Base-by-base conservation (phyloP, 1,140 invertebrate species). In the Acromyrmex heyeri region DNA sequence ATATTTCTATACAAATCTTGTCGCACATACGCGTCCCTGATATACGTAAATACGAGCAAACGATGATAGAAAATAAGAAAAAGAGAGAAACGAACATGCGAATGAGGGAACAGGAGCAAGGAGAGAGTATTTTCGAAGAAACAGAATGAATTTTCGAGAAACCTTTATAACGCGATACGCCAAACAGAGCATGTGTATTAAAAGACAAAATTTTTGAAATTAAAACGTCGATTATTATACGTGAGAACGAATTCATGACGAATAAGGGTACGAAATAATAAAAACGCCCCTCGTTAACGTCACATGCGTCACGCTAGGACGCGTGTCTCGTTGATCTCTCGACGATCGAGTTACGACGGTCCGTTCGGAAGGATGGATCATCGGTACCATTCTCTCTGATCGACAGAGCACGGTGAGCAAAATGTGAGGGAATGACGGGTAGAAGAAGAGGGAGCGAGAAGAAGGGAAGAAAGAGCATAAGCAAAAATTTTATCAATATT, bases 401-500 rank as follows among this genome's bases (percentile, higher is more conserved):
- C 73, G 65, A 50, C 69, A 59, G 55, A 16, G 53, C 21, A 6
- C 53, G 48, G 78, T 30, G 62, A 86, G 73, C 57, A 53, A 57
- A 48, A 73, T 61, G 61, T 61, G 61, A 88, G 69, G 86, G 85
- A 61, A 21, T 65, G 38, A 38, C n/a, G 34, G 72, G 27, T 50
- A 55, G 50, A 21, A 62, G n/a, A 27, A 57, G 59, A 73, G 85
- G 57, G 77, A 87, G 87, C 48, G 67, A 86, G 76, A 64, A 65
- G 77, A 21, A 34, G 50, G 61, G 24, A 73, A 77, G 34, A 50
- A 64, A 91, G 77, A 86, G 83, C 69, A 86, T 73, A 85, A 76
- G 75, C 86, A 90, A 86, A 91, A 91, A 90, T 86, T 91, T 93
- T 92, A 89, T 90, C 83, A 81, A 92, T 93, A 93, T 93, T 93